Evolutionary conservation across 2,888 invertebrate species (phyloP).

Genomic region (Tuta absoluta): DNA sequence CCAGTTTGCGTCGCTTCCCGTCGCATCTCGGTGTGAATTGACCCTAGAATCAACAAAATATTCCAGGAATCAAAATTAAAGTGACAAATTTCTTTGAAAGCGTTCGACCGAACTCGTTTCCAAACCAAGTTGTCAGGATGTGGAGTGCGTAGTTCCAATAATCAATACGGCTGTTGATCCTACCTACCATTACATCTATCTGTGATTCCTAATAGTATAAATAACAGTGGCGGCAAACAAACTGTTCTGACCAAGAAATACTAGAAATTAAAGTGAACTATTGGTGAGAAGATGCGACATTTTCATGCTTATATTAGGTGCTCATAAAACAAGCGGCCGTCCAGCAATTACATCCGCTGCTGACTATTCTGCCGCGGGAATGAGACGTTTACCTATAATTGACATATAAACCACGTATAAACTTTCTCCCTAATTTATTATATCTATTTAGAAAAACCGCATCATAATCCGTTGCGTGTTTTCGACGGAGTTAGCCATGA

Average conservation of each 20-base stretch:
- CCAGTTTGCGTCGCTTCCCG: too few species aligned
- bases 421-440: too few species aligned
- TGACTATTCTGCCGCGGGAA: too few species aligned
- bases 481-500: too few species aligned
- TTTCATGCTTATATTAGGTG: too few species aligned
- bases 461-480: too few species aligned
- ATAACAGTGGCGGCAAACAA: slow-evolving; percentile 49
- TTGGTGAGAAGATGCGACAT: neutral
- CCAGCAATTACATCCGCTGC: too few species aligned
- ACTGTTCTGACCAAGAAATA: slow-evolving; percentile 23
- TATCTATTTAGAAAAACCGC: too few species aligned
- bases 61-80: neutral
- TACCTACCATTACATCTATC: slow-evolving; percentile 45
- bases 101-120: neutral
- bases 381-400: too few species aligned
- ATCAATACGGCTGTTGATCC: slow-evolving; percentile 44
- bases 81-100: neutral
- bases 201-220: slow-evolving; percentile 40
- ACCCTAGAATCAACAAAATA: neutral
- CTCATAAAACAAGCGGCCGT: too few species aligned
- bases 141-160: slow-evolving; percentile 41
- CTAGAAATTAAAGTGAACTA: neutral
- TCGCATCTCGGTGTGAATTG: neutral
- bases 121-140: too few species aligned
- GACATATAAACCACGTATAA: too few species aligned